Evolutionary conservation across 2,888 invertebrate genomes (phyloP).

Genomic region (Malthinus seriepunctatus): DNA sequence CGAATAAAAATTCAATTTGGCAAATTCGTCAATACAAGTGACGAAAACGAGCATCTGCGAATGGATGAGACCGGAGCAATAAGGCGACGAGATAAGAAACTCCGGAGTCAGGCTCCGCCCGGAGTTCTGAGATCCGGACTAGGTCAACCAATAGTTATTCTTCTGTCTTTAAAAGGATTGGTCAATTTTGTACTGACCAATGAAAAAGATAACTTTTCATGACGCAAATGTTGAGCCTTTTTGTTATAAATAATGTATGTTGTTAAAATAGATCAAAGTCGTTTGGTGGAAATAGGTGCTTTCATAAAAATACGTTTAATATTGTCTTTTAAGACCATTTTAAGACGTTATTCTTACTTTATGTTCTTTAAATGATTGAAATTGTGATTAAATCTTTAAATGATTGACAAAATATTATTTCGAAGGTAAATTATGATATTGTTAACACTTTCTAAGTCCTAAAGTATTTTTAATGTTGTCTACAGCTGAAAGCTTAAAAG

Average conservation of each 20-base stretch:
- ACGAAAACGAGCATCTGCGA: constrained; percentile 34
- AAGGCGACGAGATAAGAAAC: constrained; percentile 54
- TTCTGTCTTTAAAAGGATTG: constrained; percentile 48
- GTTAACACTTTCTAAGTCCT: no score
- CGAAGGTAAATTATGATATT: no score
- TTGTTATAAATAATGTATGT: constrained; percentile 56
- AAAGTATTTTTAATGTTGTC: no score
- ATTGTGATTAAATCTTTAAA: constrained; percentile 2
- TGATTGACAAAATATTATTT: no score
- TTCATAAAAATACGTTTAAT: constrained; percentile 19
- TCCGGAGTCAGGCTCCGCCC: constrained; percentile 47
- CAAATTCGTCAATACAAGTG: constrained; percentile 44
- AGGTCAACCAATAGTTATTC: constrained; percentile 49
- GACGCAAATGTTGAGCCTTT: constrained; percentile 48
- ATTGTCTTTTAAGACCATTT: constrained; percentile 10
- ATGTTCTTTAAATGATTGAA: constrained; percentile 6
- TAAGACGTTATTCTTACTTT: not conserved
- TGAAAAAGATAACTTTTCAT: constrained; percentile 46
- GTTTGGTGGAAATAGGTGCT: constrained; percentile 19
- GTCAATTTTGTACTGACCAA: constrained; percentile 53
- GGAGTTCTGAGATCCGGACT: constrained; percentile 43
- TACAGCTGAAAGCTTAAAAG: no score
- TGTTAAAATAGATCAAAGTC: constrained; percentile 45
- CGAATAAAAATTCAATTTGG: constrained; percentile 41
- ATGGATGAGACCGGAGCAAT: constrained; percentile 49